phyloP scores from a whole-genome alignment of 1,140 invertebrate genomes.

The Drosophila sucinea region DNA sequence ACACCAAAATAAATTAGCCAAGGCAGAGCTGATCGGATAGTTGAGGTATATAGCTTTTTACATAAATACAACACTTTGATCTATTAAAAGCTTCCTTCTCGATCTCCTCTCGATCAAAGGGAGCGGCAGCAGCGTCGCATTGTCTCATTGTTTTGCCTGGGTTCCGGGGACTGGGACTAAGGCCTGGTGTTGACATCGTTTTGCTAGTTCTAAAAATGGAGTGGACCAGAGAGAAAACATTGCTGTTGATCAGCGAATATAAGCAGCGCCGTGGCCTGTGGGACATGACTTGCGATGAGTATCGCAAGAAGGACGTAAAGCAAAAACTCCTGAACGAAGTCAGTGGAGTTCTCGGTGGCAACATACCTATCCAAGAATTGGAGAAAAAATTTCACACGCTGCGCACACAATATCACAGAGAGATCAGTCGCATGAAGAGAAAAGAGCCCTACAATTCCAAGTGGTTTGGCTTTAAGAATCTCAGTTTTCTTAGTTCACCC shows the following conservation, averaged over 20 bases:
- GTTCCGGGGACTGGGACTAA: conserved; percentile 14
- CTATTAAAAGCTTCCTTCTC: conserved; percentile 43
- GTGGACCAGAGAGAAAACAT: conserved; percentile 81
- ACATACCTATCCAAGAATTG: conserved; percentile 73
- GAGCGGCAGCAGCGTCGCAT: conserved; percentile 18
- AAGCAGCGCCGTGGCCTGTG: conserved; percentile 74
- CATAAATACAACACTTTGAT: conserved; percentile 42
- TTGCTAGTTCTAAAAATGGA: conserved; percentile 75
- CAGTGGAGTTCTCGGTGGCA: conserved; percentile 63
- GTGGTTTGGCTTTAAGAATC: conserved; percentile 82
- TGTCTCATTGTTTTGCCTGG: conserved; percentile 43
- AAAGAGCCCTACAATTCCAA: conserved; percentile 81
- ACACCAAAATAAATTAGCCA: conserved; percentile 45
- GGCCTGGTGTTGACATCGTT: conserved; percentile 35
- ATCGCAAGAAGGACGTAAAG: conserved; percentile 81
- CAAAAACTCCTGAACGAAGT: conserved; percentile 74
- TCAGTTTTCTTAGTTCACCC: conserved; percentile 75
- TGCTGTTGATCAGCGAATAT: conserved; percentile 75
- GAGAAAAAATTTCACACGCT: conserved; percentile 82
- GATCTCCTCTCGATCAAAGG: conserved; percentile 39
- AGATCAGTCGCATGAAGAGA: conserved; percentile 82
- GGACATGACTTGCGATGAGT: conserved; percentile 82
- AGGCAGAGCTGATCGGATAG: conserved; percentile 19
- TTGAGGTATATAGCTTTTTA: conserved; percentile 13
- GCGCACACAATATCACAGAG: conserved; percentile 79